A percentile compares a stretch with the other conserved stretches of the same genome.
These are phyloP conservation scores for Ramphastos sulfuratus DNA, from an alignment of 2,113 vertebrate species.

Conservation along the genomic window DNA sequence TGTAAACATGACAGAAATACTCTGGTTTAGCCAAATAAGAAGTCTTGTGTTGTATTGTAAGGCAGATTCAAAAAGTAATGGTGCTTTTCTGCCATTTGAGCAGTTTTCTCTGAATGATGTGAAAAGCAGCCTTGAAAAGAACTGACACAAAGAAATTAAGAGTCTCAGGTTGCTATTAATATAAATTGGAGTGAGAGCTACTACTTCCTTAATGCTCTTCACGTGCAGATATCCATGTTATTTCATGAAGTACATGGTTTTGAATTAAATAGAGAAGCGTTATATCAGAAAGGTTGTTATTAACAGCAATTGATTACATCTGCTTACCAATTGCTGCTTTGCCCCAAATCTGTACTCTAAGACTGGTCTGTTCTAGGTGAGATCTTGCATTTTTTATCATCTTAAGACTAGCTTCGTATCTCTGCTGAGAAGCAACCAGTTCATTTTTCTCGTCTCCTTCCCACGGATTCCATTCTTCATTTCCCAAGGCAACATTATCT, in stretches of 20 bases:
- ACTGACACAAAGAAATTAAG: background rate
- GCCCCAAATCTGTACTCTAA: constrained; percentile 92
- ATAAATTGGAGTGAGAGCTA: background rate
- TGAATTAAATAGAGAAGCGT: background rate
- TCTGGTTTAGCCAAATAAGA: background rate
- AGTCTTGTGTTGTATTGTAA: background rate
- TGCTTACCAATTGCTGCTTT: constrained; percentile 95
- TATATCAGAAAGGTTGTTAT: background rate
- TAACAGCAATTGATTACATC: background rate
- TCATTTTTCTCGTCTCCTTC: constrained; percentile 86
- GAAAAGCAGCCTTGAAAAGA: background rate
- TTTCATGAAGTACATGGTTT: background rate
- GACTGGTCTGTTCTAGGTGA: constrained; percentile 75
- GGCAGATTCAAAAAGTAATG: background rate
- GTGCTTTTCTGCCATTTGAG: background rate
- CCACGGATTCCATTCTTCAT: constrained; percentile 95
- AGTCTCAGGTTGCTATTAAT: background rate
- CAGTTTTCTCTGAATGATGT: background rate
- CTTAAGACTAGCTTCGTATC: constrained; percentile 80
- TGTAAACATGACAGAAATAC: background rate
- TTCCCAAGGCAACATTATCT: constrained; percentile 58
- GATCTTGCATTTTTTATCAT: constrained; percentile 73
- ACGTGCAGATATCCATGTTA: background rate
- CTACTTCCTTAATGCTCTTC: background rate
- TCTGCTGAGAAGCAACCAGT: constrained; percentile 76